These are phyloP conservation scores for Porites lutea DNA, from an alignment of 64 coral and sea anemone genomes.

Conservation along the genomic window DNA sequence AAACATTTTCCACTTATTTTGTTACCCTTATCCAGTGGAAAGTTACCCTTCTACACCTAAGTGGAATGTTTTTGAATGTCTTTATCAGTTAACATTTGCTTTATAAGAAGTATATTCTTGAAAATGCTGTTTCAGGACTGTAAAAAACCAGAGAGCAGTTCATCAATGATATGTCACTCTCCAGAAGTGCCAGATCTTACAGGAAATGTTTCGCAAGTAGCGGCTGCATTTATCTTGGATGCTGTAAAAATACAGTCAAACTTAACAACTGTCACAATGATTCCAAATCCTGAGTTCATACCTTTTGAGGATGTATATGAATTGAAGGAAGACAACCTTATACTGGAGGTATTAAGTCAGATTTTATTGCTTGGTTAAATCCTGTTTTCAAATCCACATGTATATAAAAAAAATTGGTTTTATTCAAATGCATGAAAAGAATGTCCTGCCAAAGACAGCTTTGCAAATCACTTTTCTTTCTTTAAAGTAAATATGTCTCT, in stretches of 20 bases:
- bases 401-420: no score
- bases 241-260: slow-evolving; percentile 46
- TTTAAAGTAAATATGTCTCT: no score
- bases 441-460: no score
- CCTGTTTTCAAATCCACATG: background rate
- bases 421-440: no score
- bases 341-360: slow-evolving; percentile 72
- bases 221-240: slow-evolving; percentile 80
- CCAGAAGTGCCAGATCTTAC: slow-evolving; percentile 55
- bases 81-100: no score
- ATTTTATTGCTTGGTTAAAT: background rate
- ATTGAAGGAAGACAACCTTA: slow-evolving; percentile 54
- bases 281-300: slow-evolving; percentile 56
- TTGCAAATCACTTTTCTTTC: no score
- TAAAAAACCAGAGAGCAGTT: slow-evolving; percentile 13
- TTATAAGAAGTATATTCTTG: background rate
- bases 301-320: slow-evolving; percentile 44
- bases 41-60: no score
- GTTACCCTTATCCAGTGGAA: no score
- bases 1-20: no score
- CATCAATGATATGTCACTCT: slow-evolving; percentile 63
- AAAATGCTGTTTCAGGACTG: slow-evolving; percentile 50
- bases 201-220: slow-evolving; percentile 69
- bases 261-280: slow-evolving; percentile 54
- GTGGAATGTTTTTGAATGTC: no score